Percentiles rank a stretch among this genome's conserved stretches.
Conservation (phyloP, 2,888 invertebrate genomes). For the Microdon myrmicae region DNA sequence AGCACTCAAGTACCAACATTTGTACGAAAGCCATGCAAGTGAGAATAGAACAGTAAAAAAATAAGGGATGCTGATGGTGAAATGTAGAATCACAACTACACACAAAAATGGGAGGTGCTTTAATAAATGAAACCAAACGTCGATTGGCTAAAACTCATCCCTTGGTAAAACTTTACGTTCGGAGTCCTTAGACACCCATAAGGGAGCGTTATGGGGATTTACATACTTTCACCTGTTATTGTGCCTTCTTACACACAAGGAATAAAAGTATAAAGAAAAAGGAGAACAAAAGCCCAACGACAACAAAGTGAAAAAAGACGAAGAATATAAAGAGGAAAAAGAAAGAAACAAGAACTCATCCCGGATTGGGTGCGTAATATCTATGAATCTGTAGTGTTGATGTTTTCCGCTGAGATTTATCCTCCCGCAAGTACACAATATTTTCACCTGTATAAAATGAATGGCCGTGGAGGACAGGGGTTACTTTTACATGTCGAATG, state of each 20-base stretch:
- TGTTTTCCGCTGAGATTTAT: conserved; percentile 20
- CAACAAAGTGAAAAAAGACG: no score
- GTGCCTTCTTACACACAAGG: conserved; percentile 11
- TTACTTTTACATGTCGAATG: conserved; percentile 10
- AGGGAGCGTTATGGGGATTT: conserved; percentile 30
- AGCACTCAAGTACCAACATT: no score
- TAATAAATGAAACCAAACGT: conserved; percentile 15
- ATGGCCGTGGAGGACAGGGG: conserved; percentile 17
- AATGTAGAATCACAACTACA: conserved; percentile 21
- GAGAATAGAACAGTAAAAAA: conserved; percentile 26
- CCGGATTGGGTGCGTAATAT: conserved; percentile 46
- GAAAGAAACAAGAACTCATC: conserved; percentile 36
- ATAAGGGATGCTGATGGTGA: conserved; percentile 50
- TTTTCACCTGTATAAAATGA: conserved; percentile 34
- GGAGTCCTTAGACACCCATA: conserved; percentile 23
- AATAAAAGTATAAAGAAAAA: conserved; percentile 5
- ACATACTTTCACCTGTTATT: conserved; percentile 52
- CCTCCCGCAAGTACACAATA: conserved; percentile 11
- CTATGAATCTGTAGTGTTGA: conserved; percentile 25
- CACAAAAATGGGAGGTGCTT: conserved; percentile 42
- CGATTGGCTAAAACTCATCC: conserved; percentile 45
- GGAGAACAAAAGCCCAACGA: no score
- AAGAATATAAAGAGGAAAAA: no score
- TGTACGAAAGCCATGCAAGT: conserved; percentile 16
- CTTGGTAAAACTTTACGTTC: no score